Conservation (phyloP, 1,140 invertebrate species). For the Physella acuta region DNA sequence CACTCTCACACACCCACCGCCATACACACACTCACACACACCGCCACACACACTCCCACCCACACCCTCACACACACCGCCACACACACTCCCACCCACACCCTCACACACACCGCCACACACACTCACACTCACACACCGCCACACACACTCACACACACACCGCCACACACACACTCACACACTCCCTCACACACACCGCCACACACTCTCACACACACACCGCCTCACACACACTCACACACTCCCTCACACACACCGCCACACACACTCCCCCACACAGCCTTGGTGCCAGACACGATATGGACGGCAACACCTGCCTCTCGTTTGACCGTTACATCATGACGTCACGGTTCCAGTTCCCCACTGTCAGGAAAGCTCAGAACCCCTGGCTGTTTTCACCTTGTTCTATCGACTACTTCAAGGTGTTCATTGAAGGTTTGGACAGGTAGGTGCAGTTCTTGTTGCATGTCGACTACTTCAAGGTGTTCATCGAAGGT, state of each 20-base stretch:
- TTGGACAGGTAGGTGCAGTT: constrained; percentile 21
- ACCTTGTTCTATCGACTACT: constrained; percentile 31
- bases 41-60: too few relatives aligned
- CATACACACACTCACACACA: too few relatives aligned
- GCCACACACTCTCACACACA: too few relatives aligned
- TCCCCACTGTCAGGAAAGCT: constrained; percentile 29
- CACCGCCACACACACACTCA: too few relatives aligned
- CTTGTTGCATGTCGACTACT: constrained; percentile 26
- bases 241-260: too few relatives aligned
- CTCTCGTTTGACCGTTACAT: constrained; percentile 39
- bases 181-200: too few relatives aligned
- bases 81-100: not conserved
- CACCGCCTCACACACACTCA: not conserved
- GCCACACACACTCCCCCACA: not conserved
- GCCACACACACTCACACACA: too few relatives aligned
- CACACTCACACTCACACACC: too few relatives aligned
- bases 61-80: not conserved
- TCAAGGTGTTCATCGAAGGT: constrained; percentile 15
- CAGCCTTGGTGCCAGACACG: constrained; percentile 39
- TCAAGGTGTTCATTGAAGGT: constrained; percentile 16
- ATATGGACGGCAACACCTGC: constrained; percentile 43
- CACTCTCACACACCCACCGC: too few relatives aligned
- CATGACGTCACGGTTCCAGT: constrained; percentile 40
- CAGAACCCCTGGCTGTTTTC: constrained; percentile 40
- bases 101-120: too few relatives aligned